phyloP scores from a whole-genome alignment of 2,888 invertebrate species.

The Callyntrura sp. region DNA sequence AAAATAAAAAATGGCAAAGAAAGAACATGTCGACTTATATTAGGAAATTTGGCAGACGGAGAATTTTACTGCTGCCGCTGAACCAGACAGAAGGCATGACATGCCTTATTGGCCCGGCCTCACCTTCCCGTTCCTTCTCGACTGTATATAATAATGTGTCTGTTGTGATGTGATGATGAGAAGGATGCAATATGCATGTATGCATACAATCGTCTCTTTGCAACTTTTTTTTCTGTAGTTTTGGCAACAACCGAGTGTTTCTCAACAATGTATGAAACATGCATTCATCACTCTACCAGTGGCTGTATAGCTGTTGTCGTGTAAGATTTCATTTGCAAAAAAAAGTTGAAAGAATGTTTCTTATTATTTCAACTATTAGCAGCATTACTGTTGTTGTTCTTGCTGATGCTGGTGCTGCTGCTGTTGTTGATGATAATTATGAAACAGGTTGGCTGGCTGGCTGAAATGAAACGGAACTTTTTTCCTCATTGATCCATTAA shows the following conservation, averaged over 20 bases:
- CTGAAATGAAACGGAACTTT: constrained; percentile 79
- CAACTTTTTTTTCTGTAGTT: constrained; percentile 65
- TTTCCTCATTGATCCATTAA: constrained; percentile 77
- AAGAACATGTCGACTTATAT: constrained; percentile 53
- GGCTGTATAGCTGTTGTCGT: not conserved
- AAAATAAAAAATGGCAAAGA: constrained; percentile 1
- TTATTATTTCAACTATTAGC: constrained; percentile 49
- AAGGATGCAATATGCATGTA: constrained; percentile 21
- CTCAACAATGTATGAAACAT: constrained; percentile 43
- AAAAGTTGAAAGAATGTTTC: constrained; percentile 59
- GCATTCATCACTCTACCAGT: not conserved
- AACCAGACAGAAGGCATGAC: constrained; percentile 53
- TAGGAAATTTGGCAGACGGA: constrained; percentile 61
- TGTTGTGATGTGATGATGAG: constrained; percentile 24
- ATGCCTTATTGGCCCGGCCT: constrained; percentile 73
- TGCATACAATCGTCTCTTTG: constrained; percentile 59
- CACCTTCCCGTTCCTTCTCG: constrained; percentile 76
- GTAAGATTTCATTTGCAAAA: constrained; percentile 33
- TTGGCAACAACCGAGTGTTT: constrained; percentile 75
- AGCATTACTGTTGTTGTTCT: constrained; percentile 46
- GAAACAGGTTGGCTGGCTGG: constrained; percentile 75
- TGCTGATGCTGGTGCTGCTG: constrained; percentile 33
- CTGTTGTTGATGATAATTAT: constrained; percentile 54
- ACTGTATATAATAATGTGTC: constrained; percentile 4
- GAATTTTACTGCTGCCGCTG: constrained; percentile 39